A percentile compares a stretch with the other conserved stretches of the same genome.
Conservation (phyloP, 2,113 vertebrate species). For the Cololabis saira region DNA sequence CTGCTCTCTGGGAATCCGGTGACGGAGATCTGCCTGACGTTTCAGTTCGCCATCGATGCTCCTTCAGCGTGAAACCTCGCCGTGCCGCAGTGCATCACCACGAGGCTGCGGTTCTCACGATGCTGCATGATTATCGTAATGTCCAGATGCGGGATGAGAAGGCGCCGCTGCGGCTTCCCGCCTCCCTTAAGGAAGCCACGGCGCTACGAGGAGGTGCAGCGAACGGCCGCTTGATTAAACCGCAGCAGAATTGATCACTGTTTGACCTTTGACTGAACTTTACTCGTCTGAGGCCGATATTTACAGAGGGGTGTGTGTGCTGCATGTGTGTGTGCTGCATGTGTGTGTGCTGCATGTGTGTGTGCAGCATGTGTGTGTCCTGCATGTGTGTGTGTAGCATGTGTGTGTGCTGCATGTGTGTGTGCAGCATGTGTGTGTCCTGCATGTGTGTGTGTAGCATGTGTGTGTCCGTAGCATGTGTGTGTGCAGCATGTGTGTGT, state of each 20-base stretch:
- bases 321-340: no score
- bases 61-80: conserved; percentile 43
- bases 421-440: no score
- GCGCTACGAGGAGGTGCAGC: neutral
- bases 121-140: conserved; percentile 33
- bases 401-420: no score
- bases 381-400: no score
- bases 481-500: no score
- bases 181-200: neutral
- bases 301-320: no score
- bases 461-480: no score
- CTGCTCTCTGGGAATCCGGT: conserved; percentile 56
- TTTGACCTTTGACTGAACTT: conserved; percentile 74
- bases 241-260: conserved; percentile 44
- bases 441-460: no score
- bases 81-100: conserved; percentile 62
- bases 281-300: conserved; percentile 54
- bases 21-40: conserved; percentile 58
- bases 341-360: no score
- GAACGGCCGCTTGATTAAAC: conserved; percentile 16
- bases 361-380: no score
- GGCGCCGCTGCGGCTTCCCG: neutral
- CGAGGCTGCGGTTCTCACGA: conserved; percentile 34
- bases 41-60: conserved; percentile 61
- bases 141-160: conserved; percentile 44